Base-by-base conservation (phyloP, 2,888 invertebrate genomes). In the Actias luna region DNA sequence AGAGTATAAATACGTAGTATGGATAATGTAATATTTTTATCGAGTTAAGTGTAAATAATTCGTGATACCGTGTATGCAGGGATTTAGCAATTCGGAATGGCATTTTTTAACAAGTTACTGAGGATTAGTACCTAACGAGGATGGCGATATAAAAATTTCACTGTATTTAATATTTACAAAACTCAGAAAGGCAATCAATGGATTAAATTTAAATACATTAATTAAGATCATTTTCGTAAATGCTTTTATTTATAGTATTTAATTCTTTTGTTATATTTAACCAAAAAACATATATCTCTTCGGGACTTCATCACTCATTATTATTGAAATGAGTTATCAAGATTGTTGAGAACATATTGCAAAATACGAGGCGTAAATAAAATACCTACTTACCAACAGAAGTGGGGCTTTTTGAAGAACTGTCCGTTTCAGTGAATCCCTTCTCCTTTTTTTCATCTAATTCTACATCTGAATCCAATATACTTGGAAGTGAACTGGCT, bases 401-500 rank as follows among this genome's bases (percentile, higher is more conserved):
- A 7, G 94, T 94, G 0, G 95, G 95, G 74, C 95, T 96, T 87
- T 94, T 95, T 55, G 94, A 94, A 27, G 93, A 90, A 58, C 93
- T 93, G 67, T 93, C 93, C 42, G 84, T 80, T 71, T 88, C 82
- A 8, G 84, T 82, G 64, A 91, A 93, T 22, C 88, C 89, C 67
- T 89, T 91, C n/a, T 87, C 87, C 61, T 89, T 87, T 73, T 86
- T 93, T 65, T 87, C 91, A 63, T 95, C 95, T 65, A 94, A 87
- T 68, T 95, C 95, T 52, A 94, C 94, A 66, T 96, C 96, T 0
- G 96, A 96, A 77, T 97, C 96, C 75, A 97, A 89, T 76, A 97
- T 97, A 79, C 96, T 97, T 0, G 97, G 97, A 77, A 97, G 84
- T 64, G 97, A 97, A 78, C 95, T 96, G 60, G 97, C 96, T 84